phyloP scores from a whole-genome alignment of 2,797 vertebrate genomes.

The Bucorvus abyssinicus region DNA sequence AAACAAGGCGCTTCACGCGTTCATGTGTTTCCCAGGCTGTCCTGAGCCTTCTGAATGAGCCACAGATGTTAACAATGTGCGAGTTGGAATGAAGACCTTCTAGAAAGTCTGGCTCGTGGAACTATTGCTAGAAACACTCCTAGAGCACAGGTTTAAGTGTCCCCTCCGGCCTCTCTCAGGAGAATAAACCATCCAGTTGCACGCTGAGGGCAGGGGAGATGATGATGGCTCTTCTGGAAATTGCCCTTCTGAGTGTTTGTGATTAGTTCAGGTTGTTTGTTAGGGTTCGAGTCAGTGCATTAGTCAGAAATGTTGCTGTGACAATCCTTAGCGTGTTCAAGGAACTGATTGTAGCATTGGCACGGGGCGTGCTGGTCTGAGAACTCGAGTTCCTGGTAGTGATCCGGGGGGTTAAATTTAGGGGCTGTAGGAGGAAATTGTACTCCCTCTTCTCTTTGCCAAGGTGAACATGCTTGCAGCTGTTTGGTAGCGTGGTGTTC shows the following conservation, averaged over 20 bases:
- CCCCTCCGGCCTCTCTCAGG: background rate
- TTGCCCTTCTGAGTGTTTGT: background rate
- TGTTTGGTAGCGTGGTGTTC: background rate
- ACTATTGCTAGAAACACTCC: background rate
- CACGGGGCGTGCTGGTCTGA: background rate
- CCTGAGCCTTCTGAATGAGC: background rate
- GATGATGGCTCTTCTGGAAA: background rate
- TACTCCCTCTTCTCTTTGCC: background rate
- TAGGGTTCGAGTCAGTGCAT: background rate
- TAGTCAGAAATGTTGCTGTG: background rate
- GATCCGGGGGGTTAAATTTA: background rate
- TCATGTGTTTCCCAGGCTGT: background rate
- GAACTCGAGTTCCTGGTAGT: background rate
- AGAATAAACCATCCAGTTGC: background rate
- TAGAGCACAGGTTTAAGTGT: fast-evolving
- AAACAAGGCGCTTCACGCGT: background rate
- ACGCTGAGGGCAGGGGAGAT: background rate
- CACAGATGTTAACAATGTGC: background rate
- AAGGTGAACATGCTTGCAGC: background rate
- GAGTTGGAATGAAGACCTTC: background rate
- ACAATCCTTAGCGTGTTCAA: background rate
- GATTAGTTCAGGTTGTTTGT: background rate
- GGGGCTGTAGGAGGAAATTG: conserved; percentile 4
- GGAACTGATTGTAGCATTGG: background rate
- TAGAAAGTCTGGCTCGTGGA: background rate